Percentiles rank a stretch among this genome's conserved stretches.
Evolutionary conservation across 1,140 invertebrate genomes (phyloP).

Genomic region (Lycorma delicatula): DNA sequence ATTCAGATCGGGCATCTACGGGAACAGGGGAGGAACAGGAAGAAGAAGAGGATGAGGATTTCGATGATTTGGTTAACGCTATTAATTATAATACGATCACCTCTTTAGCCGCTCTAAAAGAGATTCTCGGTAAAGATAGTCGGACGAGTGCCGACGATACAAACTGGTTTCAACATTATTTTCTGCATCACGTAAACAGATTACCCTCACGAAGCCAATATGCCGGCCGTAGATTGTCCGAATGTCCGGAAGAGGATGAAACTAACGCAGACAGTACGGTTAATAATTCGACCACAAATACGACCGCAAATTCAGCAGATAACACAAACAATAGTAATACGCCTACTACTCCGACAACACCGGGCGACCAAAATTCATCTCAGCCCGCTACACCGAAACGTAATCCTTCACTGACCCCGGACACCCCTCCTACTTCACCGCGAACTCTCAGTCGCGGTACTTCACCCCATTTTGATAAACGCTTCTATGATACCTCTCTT

Average conservation of each 20-base stretch:
- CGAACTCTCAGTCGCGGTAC: constrained; percentile 20
- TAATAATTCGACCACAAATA: constrained; percentile 9
- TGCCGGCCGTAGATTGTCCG: constrained; percentile 53
- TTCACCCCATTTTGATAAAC: constrained; percentile 59
- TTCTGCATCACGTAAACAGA: constrained; percentile 58
- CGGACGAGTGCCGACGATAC: constrained; percentile 52
- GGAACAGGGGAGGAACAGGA: constrained; percentile 30
- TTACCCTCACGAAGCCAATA: constrained; percentile 43
- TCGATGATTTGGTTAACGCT: constrained; percentile 53
- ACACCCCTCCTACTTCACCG: constrained; percentile 30
- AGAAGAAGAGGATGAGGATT: constrained; percentile 44
- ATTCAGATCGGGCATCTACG: constrained; percentile 8
- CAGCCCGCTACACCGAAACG: constrained; percentile 37
- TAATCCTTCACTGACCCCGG: constrained; percentile 34
- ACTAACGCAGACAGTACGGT: constrained; percentile 51
- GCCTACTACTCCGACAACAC: constrained; percentile 27
- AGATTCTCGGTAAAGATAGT: constrained; percentile 50
- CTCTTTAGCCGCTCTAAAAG: constrained; percentile 54
- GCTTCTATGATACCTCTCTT: constrained; percentile 69
- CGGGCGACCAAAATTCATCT: constrained; percentile 33
- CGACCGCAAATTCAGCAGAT: constrained; percentile 12
- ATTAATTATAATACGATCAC: constrained; percentile 60
- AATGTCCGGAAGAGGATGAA: constrained; percentile 74
- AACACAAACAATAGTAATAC: not conserved
- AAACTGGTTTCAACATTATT: constrained; percentile 62